Conservation (phyloP, 2,113 vertebrate species). For the Leuciscus idus region DNA sequence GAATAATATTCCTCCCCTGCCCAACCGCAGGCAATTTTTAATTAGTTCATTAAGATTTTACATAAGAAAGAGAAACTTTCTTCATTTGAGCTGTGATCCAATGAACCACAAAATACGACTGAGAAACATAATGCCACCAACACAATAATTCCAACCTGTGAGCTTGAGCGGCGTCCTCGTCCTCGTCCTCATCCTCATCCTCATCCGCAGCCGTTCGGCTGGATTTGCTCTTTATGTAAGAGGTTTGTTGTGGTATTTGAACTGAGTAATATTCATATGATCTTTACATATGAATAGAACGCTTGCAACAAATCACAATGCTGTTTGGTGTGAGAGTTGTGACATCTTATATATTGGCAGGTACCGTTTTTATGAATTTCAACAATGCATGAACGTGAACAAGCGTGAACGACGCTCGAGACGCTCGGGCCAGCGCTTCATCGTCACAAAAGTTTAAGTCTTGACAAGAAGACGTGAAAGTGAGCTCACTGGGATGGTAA, state of each 20-base stretch:
- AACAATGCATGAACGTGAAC: no score
- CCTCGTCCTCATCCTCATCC: not conserved
- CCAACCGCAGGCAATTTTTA: slow-evolving; percentile 58
- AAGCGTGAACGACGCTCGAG: no score
- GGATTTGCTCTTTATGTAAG: slow-evolving; percentile 15
- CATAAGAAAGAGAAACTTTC: slow-evolving; percentile 57
- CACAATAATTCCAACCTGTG: slow-evolving; percentile 4
- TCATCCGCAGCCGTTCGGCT: no score
- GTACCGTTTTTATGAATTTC: no score
- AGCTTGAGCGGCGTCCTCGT: not conserved
- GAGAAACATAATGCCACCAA: slow-evolving; percentile 17
- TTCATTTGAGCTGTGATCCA: slow-evolving; percentile 47
- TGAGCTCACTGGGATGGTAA: no score
- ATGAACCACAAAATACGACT: slow-evolving; percentile 52
- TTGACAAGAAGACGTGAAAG: no score
- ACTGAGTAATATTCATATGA: not conserved
- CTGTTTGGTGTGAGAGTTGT: slow-evolving; percentile 29
- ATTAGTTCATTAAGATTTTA: slow-evolving; percentile 67
- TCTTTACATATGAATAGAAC: not conserved
- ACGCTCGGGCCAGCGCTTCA: no score
- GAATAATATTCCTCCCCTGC: slow-evolving; percentile 48
- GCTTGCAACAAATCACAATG: not conserved
- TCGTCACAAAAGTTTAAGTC: no score
- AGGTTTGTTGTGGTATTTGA: slow-evolving; percentile 41
- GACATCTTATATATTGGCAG: no score